A percentile compares a stretch with the other conserved stretches of the same genome.
Evolutionary conservation across 2,113 vertebrate genomes (phyloP).

Genomic region (Pyxicephalus adspersus): DNA sequence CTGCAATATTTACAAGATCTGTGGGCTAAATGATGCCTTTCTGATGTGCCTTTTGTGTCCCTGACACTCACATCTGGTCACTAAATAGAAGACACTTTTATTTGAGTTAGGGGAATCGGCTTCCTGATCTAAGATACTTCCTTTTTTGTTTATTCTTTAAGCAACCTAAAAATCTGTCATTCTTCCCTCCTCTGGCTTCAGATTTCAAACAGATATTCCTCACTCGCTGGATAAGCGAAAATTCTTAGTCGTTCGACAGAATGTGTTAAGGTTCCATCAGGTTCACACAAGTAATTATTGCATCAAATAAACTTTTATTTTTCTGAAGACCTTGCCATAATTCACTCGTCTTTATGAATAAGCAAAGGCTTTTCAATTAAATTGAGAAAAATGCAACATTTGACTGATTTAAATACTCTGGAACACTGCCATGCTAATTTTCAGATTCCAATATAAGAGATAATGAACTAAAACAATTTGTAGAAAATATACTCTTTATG

Average conservation of each 20-base stretch:
- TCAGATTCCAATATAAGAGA: conserved; percentile 53
- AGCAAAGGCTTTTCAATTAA: conserved; percentile 46
- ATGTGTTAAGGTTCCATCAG: background rate
- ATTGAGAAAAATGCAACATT: conserved; percentile 49
- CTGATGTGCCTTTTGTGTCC: conserved; percentile 62
- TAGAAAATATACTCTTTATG: conserved; percentile 53
- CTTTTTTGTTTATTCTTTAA: conserved; percentile 60
- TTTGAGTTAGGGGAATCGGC: conserved; percentile 65
- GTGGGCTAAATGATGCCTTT: conserved; percentile 74
- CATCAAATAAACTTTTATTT: conserved; percentile 33
- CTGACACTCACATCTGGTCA: conserved; percentile 71
- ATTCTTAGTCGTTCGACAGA: background rate
- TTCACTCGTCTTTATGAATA: conserved; percentile 32
- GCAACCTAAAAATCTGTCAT: conserved; percentile 52
- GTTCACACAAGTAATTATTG: conserved; percentile 16
- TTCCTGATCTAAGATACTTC: conserved; percentile 63
- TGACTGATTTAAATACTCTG: conserved; percentile 54
- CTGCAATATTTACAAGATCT: conserved; percentile 79
- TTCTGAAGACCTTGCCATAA: conserved; percentile 24
- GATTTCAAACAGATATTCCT: conserved; percentile 31
- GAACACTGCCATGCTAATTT: conserved; percentile 53
- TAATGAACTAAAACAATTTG: conserved; percentile 57
- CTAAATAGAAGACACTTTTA: conserved; percentile 62
- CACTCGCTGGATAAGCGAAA: background rate
- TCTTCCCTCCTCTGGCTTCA: conserved; percentile 36